Evolutionary conservation across 2,113 vertebrate genomes (phyloP), one percentile per base, ranked within the genome.

Genomic region (Neolamprologus toae): DNA sequence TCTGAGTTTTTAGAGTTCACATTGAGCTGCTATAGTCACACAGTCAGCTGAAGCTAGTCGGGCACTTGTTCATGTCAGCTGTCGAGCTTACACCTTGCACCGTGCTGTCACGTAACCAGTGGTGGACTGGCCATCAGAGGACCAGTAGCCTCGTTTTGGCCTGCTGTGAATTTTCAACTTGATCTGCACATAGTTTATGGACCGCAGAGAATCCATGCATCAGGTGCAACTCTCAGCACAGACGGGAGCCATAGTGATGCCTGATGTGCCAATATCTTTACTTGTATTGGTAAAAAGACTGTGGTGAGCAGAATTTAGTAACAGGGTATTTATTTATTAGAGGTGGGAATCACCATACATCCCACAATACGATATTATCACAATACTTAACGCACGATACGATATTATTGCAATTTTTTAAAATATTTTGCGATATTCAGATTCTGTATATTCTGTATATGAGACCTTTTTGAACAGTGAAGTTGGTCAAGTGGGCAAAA

Each of bases 361-460:
- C 40, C 12, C 40, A 2, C 12, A 0, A 42, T 3, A 42, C 40
- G 12, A 42, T 42, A 42, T 42, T 42, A 42, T 42, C 40, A 42
- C 40, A 42, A 42, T 42, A 42, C 40, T 42, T 42, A 2, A 42
- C 0, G 11, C 40, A 42, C 11, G 11, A 40, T 40, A 40, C 37
- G 10, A 42, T 42, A 42, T 42, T 42, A 42, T 13, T 42, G 40
- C 5, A 42, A 42, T 42, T 13, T 40, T 37, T 5, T 0, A 0
- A 40, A 40, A 40, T 40, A 40, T 40, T 40, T 40, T 40, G 10
- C 37, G 2, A 11, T 40, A 3, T 40, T 40, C 37, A 40, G 37
- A 40, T 40, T 40, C 40, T 42, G 40, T 40, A 42, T 13, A 42
- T 42, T 42, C 40, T 42, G 40, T 42, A 42, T 42, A 2, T 42